A percentile compares a stretch with the other conserved stretches of the same genome.
phyloP scores from a whole-genome alignment of 2,888 invertebrate genomes.

The Drosophila koepferae region DNA sequence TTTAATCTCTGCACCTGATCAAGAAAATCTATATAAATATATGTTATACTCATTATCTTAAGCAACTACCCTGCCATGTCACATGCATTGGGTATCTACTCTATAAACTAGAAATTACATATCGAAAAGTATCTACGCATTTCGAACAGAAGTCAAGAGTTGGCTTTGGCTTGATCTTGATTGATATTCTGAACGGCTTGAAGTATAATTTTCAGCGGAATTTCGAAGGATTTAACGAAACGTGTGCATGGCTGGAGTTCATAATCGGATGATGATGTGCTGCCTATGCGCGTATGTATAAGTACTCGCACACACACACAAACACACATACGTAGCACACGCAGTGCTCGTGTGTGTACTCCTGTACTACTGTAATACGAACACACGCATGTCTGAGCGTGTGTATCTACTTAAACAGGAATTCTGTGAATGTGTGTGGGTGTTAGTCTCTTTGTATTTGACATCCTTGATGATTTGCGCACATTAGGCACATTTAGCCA shows the following conservation, averaged over 20 bases:
- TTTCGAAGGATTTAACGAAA: constrained; percentile 3
- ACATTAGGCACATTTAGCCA: constrained; percentile 36
- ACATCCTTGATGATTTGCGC: constrained; percentile 50
- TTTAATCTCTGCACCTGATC: too few species aligned
- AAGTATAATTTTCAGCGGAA: constrained; percentile 10
- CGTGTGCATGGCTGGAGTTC: constrained; percentile 15
- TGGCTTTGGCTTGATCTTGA: constrained; percentile 10
- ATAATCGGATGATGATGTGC: constrained; percentile 32
- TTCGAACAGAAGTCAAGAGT: neutral
- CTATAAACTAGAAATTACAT: constrained; percentile 1
- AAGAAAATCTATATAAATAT: too few species aligned
- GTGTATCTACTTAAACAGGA: constrained; percentile 9
- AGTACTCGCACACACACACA: neutral
- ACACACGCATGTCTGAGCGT: constrained; percentile 3
- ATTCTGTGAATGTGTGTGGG: neutral
- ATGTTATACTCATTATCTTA: neutral
- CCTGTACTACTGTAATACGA: too few species aligned
- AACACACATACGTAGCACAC: neutral
- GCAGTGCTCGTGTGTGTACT: neutral
- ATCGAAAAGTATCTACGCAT: neutral
- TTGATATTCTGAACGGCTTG: neutral
- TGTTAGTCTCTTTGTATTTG: constrained; percentile 30
- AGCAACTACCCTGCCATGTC: neutral
- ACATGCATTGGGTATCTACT: neutral
- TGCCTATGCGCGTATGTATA: neutral